Base-by-base conservation (phyloP, 2,888 invertebrate species). In the Argynnis bischoffii region DNA sequence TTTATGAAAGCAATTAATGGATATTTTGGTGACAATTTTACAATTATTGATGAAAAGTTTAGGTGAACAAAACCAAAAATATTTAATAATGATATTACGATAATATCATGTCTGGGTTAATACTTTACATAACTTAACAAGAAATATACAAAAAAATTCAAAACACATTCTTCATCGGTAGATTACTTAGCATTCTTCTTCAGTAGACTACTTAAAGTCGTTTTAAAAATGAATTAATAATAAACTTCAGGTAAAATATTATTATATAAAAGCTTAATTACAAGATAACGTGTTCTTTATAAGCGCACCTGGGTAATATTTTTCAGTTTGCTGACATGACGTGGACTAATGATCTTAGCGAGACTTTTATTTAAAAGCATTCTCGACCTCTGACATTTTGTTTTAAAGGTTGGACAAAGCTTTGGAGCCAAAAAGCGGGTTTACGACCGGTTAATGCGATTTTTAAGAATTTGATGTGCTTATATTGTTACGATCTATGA, bases 281-380 rank as follows among this genome's bases (percentile, higher is more conserved):
- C 55, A 60, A 60, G n/a, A 53, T 66, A 61, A 55, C 60, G 21
- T 55, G 35, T 16, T 66, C 31, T 55, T 59, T 50, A 26, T 46
- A 26, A 65, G 51, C 54, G 53, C 48, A 55, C 60, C 16, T 64
- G 41, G 55, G 60, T 48, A 56, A 55, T 51, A 63, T 46, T 67
- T 64, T 67, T 63, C 67, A 70, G 60, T 67, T 67, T 55, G 51
- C 59, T 48, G 48, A 48, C 56, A n/a, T 64, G 67, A 67, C 70
- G 55, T 61, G 64, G 61, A 65, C 64, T 70, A 67, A 70, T 70
- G 70, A 67, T 65, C 53, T 60, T 41, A 46, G 35, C 48, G 46
- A 50, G 61, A 41, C 50, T 55, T 70, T 70, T 56, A 64, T 59
- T 61, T 67, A 61, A 67, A 69, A 67, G 60, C 47, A 31, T 66